Base-by-base conservation (phyloP, 2,113 vertebrate genomes). In the Perca fluviatilis region DNA sequence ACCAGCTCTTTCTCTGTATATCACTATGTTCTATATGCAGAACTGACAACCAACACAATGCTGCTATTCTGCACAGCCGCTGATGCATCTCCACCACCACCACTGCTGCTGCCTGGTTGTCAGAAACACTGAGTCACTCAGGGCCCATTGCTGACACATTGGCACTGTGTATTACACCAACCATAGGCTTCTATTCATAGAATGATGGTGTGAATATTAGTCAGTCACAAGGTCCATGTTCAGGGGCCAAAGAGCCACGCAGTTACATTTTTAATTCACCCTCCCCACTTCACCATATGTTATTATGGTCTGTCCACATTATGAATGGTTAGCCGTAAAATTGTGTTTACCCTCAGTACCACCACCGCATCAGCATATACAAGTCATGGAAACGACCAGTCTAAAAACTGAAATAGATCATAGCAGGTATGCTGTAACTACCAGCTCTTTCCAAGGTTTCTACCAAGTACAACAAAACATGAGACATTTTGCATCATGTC, bases 81-180 rank as follows among this genome's bases (percentile, higher is more conserved):
- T 88, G 89, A 87, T 85, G 84, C 82, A 74, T 87, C 88, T 77
- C 72, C 81, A 25, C 56, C 87, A 60, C 77, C 12, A 4, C 36
- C 9, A n/a, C 49, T 5, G n/a, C 77, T 66, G 53, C 79, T 80
- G 81, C 79, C 74, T 23, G 86, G 64, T 78, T 57, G 74, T 83
- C 88, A 88, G 88, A 89, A 91, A 91, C 85, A 91, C 85, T 86
- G 89, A 94, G 91, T 95, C 92, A 93, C 89, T 72, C 49, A 11
- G 63, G 5, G 73, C 46, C 58, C 60, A 9, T 77, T 74, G 81
- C 79, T 82, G 72, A 86, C 88, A 89, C 84, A 89, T 70, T 86
- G 80, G 71, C 86, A 40, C 83, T 61, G 84, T 86, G 86, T 76
- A 11, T 83, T 77, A 70, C 67, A 80, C 67, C 79, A 88, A 80